These are phyloP conservation scores for Parelbella ahira DNA, from an alignment of 2,888 invertebrate species.

Conservation along the genomic window DNA sequence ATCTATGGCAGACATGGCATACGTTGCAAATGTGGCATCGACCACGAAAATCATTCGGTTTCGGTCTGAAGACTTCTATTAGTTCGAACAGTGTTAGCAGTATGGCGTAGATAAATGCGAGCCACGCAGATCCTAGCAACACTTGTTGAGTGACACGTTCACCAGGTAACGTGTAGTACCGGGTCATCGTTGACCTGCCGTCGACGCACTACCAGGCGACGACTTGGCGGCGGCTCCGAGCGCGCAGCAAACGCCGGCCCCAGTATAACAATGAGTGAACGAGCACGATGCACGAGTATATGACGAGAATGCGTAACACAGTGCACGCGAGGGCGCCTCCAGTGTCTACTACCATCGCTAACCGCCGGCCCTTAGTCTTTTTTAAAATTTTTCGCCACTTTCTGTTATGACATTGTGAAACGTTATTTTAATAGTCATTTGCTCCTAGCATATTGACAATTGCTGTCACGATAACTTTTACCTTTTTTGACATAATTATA, in stretches of 20 bases:
- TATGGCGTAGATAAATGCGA: conserved; percentile 46
- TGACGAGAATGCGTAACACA: conserved; percentile 44
- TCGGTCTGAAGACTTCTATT: conserved; percentile 48
- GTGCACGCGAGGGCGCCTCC: conserved; percentile 33
- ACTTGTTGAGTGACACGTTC: conserved; percentile 35
- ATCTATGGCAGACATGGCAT: neutral
- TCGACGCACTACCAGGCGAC: no score
- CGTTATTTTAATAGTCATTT: no score
- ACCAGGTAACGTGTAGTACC: conserved; percentile 34
- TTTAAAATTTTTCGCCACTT: no score
- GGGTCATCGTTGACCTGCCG: conserved; percentile 18
- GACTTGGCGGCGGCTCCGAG: conserved; percentile 21
- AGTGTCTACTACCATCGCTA: conserved; percentile 16
- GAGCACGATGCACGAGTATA: conserved; percentile 48
- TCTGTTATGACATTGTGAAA: no score
- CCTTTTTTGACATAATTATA: no score
- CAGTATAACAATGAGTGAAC: conserved; percentile 53
- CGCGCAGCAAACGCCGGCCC: conserved; percentile 44
- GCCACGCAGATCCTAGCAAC: conserved; percentile 39
- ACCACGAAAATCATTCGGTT: conserved; percentile 17
- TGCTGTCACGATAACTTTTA: no score
- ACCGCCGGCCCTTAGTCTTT: conserved; percentile 33
- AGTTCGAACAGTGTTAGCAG: conserved; percentile 48
- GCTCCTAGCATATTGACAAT: no score
- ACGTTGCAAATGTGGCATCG: neutral